Percentiles rank a stretch among this genome's conserved stretches.
These are phyloP conservation scores for Meloidogyne floridensis DNA, from an alignment of 1,140 invertebrate species.

Conservation along the genomic window DNA sequence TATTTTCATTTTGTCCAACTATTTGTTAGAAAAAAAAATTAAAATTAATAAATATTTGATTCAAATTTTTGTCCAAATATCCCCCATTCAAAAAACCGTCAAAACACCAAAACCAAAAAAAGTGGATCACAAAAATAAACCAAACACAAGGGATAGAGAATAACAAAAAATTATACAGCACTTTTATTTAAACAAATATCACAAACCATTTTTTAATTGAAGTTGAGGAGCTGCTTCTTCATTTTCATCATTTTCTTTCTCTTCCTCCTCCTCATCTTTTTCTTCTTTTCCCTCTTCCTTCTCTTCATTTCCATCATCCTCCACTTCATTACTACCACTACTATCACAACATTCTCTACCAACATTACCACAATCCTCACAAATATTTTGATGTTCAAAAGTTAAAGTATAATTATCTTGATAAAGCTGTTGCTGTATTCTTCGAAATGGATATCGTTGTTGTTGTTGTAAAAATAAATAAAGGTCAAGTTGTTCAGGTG, in stretches of 20 bases:
- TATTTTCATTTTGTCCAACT: slow-evolving; percentile 16
- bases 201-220: too few relatives aligned
- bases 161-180: too few relatives aligned
- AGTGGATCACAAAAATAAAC: too few relatives aligned
- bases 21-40: background rate
- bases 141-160: too few relatives aligned
- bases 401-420: background rate
- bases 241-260: background rate
- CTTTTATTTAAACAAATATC: too few relatives aligned
- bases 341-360: background rate
- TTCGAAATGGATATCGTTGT: too few relatives aligned
- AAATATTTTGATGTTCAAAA: background rate
- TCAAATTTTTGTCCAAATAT: too few relatives aligned
- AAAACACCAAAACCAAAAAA: background rate
- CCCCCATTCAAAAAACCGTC: background rate
- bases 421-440: too few relatives aligned
- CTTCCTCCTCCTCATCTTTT: background rate
- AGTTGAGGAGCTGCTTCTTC: background rate
- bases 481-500: background rate
- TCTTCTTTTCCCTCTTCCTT: background rate
- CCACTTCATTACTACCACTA: background rate
- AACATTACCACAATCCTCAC: background rate
- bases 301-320: background rate
- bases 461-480: too few relatives aligned
- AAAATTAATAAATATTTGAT: background rate